Conservation (phyloP, 2,888 invertebrate species). For the Cerceris ruficornis region DNA sequence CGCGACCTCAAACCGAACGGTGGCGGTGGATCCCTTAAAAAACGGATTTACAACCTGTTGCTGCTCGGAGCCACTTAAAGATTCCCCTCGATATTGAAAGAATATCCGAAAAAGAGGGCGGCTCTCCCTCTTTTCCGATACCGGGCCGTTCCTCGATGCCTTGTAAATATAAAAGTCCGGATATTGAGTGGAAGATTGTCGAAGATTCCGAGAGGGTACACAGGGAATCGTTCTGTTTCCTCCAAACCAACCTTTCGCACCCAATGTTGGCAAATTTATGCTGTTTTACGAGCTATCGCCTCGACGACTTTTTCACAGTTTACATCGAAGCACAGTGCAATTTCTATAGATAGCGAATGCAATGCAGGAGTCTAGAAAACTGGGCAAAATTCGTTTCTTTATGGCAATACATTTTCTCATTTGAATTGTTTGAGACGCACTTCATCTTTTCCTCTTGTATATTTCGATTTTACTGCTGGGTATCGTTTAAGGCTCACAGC, state of each 20-base stretch:
- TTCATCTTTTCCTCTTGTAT: not conserved
- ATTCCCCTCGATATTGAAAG: constrained; percentile 82
- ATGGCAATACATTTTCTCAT: too few species aligned
- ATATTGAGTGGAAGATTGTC: constrained; percentile 74
- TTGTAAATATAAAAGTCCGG: constrained; percentile 78
- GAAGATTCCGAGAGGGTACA: constrained; percentile 26
- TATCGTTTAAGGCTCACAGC: not conserved
- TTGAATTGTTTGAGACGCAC: too few species aligned
- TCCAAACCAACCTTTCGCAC: not conserved
- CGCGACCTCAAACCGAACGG: constrained; percentile 78
- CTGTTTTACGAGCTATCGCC: not conserved
- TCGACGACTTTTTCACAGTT: not conserved
- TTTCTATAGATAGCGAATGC: too few species aligned
- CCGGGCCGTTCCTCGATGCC: constrained; percentile 71
- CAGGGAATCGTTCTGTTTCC: not conserved
- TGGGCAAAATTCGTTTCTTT: too few species aligned
- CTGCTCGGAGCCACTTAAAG: constrained; percentile 80
- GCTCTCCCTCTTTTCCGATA: constrained; percentile 51
- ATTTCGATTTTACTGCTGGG: not conserved
- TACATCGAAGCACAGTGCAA: too few species aligned
- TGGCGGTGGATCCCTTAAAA: constrained; percentile 76
- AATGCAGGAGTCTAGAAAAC: too few species aligned
- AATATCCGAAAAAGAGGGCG: constrained; percentile 79
- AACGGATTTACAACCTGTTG: constrained; percentile 82
- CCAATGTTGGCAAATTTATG: constrained; percentile 13